Percentiles rank a stretch among this genome's conserved stretches.
These are phyloP conservation scores for Heliconius ethilla DNA, from an alignment of 2,888 invertebrate species.

Conservation along the genomic window DNA sequence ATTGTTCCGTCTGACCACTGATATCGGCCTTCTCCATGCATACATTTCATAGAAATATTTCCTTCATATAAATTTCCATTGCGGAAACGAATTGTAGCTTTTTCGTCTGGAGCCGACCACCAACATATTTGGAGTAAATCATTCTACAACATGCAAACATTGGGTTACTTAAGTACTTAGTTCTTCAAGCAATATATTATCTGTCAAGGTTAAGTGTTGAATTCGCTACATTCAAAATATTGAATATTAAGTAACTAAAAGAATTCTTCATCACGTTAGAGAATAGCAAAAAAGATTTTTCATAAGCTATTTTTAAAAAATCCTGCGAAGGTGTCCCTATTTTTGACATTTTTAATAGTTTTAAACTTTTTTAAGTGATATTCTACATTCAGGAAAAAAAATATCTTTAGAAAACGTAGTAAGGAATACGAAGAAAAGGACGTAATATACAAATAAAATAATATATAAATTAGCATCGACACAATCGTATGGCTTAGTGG, in stretches of 20 bases:
- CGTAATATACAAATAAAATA: no score
- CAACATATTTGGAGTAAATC: slow-evolving; percentile 54
- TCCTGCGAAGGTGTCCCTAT: no score
- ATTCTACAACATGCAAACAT: slow-evolving; percentile 45
- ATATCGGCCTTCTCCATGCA: slow-evolving; percentile 83
- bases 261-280: no score
- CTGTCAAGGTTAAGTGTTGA: not conserved
- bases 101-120: slow-evolving; percentile 72
- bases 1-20: slow-evolving; percentile 82
- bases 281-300: no score
- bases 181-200: not conserved
- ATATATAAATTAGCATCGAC: no score
- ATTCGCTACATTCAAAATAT: not conserved
- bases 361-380: no score
- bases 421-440: no score
- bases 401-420: no score
- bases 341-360: no score
- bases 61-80: slow-evolving; percentile 83
- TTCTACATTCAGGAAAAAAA: no score
- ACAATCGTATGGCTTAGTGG: no score
- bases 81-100: slow-evolving; percentile 75
- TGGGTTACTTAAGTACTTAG: not conserved
- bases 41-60: slow-evolving; percentile 75
- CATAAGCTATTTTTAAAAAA: no score
- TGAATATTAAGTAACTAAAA: not conserved